These are phyloP conservation scores for Siniperca knerii DNA, from an alignment of 2,113 vertebrate genomes.

Conservation along the genomic window DNA sequence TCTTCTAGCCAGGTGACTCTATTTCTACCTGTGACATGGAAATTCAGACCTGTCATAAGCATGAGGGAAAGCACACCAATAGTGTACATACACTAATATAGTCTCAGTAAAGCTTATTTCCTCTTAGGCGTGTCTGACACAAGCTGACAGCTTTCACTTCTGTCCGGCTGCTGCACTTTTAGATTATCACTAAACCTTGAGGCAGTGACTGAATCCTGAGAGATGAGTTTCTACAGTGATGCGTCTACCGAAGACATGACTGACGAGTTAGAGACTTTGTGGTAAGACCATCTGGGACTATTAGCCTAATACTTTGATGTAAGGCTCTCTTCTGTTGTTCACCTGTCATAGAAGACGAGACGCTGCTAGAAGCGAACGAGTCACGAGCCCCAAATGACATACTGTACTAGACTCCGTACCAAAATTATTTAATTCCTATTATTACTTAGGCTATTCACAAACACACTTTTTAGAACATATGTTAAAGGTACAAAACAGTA, in stretches of 20 bases:
- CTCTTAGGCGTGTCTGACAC: conserved; percentile 28
- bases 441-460: background rate
- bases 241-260: conserved; percentile 42
- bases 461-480: background rate
- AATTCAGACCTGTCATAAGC: too few species aligned
- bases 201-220: background rate
- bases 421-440: background rate
- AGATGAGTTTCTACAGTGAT: conserved; percentile 75
- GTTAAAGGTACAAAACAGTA: background rate
- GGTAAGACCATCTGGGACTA: conserved; percentile 40
- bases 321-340: accelerated
- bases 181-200: background rate
- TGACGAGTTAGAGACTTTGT: conserved; percentile 77
- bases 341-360: background rate
- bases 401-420: background rate
- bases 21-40: too few species aligned
- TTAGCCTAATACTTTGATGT: too few species aligned
- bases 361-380: background rate
- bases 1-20: too few species aligned
- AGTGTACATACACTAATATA: background rate
- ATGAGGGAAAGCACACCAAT: background rate
- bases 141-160: conserved; percentile 45
- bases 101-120: background rate
- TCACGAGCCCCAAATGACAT: background rate
- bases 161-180: background rate